Base-by-base conservation (phyloP, 2,113 vertebrate genomes). In the Tachysurus fulvidraco region DNA sequence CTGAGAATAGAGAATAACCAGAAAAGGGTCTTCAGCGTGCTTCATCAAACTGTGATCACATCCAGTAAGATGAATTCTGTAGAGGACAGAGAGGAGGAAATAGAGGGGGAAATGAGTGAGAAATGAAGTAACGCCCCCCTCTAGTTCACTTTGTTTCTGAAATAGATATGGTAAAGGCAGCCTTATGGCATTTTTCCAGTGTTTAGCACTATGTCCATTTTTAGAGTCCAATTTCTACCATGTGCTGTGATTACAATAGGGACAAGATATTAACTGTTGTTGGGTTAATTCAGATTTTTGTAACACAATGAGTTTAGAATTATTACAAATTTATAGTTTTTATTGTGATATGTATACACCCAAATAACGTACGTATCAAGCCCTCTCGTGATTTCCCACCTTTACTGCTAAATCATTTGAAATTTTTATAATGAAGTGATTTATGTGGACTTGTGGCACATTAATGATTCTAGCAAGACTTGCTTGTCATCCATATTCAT, bases 401-500 rank as follows among this genome's bases (percentile, higher is more conserved):
- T 92, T 91, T 92, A 93, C 90, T 90, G 90, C 92, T 90, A 91
- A 92, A 94, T 91, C 92, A 93, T 95, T 94, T 93, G 92, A 91
- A 92, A 88, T 90, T 94, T 86, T 94, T 94, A 94, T 92, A 92
- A 92, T 92, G 92, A 92, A 92, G 92, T 94, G 94, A 94, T 95
- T 94, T 95, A 94, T 94, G 92, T 92, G 90, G 90, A 92, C 92
- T 94, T 91, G 93, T 91, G 91, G 93, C 94, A 95, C 88, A 86
- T 95, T 95, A 95, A 94, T 93, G 93, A 93, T 93, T 91, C 93
- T 93, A 93, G 92, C 89, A 91, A 93, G 91, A 91, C 89, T 90
- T 88, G 91, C 91, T 91, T 91, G 88, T 44, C 88, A 95, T 95
- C 92, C 93, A 95, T 95, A 95, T 95, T 95, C 94, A 95, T 95